phyloP scores from a whole-genome alignment of 2,888 invertebrate species.

The Ctenicera cuprea region DNA sequence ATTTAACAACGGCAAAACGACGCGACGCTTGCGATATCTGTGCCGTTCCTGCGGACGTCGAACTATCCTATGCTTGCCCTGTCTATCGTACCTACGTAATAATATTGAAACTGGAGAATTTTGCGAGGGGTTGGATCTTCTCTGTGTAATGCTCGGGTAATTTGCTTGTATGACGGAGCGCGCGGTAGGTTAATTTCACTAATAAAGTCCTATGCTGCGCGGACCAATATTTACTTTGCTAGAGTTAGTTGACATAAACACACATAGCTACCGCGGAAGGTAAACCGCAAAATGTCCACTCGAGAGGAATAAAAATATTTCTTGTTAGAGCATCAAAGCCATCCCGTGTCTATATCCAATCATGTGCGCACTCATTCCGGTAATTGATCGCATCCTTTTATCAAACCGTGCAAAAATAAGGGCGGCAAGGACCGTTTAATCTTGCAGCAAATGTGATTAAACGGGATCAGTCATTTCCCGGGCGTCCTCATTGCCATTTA shows the following conservation, averaged over 20 bases:
- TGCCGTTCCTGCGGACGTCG: not conserved
- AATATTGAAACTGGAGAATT: constrained; percentile 36
- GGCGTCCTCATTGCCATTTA: constrained; percentile 59
- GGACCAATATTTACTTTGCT: constrained; percentile 70
- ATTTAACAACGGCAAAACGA: not conserved
- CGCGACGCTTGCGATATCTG: constrained; percentile 5
- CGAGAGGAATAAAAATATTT: constrained; percentile 69
- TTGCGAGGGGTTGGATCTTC: constrained; percentile 42
- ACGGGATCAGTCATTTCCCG: constrained; percentile 52
- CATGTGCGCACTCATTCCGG: constrained; percentile 67
- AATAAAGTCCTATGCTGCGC: constrained; percentile 68
- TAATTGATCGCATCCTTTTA: constrained; percentile 67
- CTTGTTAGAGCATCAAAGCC: constrained; percentile 69
- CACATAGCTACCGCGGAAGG: constrained; percentile 63
- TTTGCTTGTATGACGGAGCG: constrained; percentile 62
- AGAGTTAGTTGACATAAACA: constrained; percentile 71
- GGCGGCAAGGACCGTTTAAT: constrained; percentile 67
- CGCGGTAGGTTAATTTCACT: constrained; percentile 69
- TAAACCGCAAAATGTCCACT: constrained; percentile 66
- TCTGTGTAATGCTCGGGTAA: constrained; percentile 57
- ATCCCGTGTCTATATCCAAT: constrained; percentile 64
- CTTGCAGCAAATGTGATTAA: constrained; percentile 69
- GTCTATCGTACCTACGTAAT: constrained; percentile 27
- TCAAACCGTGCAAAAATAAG: constrained; percentile 63
- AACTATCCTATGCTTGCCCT: too few species aligned